phyloP scores from a whole-genome alignment of 2,888 invertebrate genomes.

The Tenthredo amoena region DNA sequence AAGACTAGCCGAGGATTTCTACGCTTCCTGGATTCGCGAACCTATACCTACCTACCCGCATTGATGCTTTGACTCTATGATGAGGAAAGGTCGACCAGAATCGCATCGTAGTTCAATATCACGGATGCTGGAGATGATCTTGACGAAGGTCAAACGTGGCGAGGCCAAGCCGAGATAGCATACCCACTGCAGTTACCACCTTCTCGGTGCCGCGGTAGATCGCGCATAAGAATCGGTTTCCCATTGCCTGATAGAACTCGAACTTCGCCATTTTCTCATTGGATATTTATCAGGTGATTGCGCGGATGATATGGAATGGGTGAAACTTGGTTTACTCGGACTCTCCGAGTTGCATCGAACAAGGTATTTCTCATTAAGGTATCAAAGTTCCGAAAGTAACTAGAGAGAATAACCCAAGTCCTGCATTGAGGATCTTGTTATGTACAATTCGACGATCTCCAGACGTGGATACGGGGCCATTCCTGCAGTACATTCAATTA shows the following conservation, averaged over 20 bases:
- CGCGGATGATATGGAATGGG: not conserved
- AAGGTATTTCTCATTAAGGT: not conserved
- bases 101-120: conserved; percentile 52
- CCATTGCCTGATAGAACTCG: conserved; percentile 22
- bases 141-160: conserved; percentile 44
- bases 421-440: not conserved
- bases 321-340: not conserved
- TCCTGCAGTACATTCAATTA: conserved; percentile 69
- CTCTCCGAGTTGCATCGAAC: not conserved
- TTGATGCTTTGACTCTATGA: conserved; percentile 44
- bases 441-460: not conserved
- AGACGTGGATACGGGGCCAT: not conserved
- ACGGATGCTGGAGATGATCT: conserved; percentile 51
- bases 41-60: conserved; percentile 3
- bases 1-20: conserved; percentile 15
- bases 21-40: conserved; percentile 52
- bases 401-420: not conserved
- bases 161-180: conserved; percentile 15
- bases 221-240: conserved; percentile 39
- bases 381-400: not conserved
- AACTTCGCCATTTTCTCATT: not conserved
- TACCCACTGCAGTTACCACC: not conserved
- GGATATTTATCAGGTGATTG: not conserved
- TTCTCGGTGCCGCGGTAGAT: conserved; percentile 9
- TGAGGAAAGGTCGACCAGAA: conserved; percentile 44